Evolutionary conservation across 2,888 invertebrate species (phyloP), one percentile per base, ranked within the genome.

Genomic region (Orchesella flavescens): DNA sequence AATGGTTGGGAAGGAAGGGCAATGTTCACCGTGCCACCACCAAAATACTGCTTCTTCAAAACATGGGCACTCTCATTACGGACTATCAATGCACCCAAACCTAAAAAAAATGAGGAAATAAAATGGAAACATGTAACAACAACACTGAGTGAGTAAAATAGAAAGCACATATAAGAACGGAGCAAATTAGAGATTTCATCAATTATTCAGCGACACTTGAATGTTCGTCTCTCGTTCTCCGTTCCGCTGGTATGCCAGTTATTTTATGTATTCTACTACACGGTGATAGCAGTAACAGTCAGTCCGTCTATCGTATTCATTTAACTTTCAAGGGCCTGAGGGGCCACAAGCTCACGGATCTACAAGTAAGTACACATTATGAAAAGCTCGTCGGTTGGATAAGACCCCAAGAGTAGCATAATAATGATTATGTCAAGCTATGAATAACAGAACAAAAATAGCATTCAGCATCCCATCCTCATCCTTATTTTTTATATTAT

Each of bases 1-100:
- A 93, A 93, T 89, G 93, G 92, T 89, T 93, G 92, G 57, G 92
- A 92, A 82, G 95, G 94, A 88, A 97, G 91, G 13, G 95, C 94
- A 89, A 97, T 94, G 89, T 95, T 93, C 12, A 99, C 96, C 1
- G 97, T 97, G 10, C 99, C 99, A 55, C 98, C 99, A 21, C 98
- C 98, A 91, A 96, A 98, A 90, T 96, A 98, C 89, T 95, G 94
- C 68, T 93, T 92, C 82, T 92, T 91, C 85, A 97, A 91, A 10
- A 93, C 90, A 89, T 91, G 84, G 53, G 91, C 90, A 89, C 93
- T 93, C 21, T 90, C 89, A 89, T 94, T 95, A 89, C 92, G 93
- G 0, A 98, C 94, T 77, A 98, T 89, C 21, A 98, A 90, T 13
- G 96, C 97, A 44, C 98, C 99, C 19, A 98, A 91, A 2, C 99